Percentiles rank a stretch among this genome's conserved stretches.
Evolutionary conservation across 2,888 invertebrate species (phyloP).

Genomic region (Diadromus collaris): DNA sequence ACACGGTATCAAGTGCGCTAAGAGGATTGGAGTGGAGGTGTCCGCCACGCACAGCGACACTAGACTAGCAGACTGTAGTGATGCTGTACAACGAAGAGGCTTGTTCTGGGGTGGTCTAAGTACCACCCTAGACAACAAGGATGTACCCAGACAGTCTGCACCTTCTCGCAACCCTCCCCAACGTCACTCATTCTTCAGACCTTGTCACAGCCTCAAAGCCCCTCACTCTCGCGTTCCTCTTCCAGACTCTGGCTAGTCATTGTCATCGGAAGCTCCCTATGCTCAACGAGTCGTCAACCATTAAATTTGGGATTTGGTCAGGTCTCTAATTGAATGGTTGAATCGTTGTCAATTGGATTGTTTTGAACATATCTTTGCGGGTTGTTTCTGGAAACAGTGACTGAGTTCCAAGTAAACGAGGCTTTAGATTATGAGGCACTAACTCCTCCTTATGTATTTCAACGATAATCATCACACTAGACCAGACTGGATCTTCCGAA

Average conservation of each 20-base stretch:
- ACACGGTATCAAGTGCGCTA: neutral
- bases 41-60: slow-evolving; percentile 4
- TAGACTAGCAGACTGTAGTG: slow-evolving; percentile 21
- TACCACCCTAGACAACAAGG: slow-evolving; percentile 20
- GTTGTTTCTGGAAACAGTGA: neutral
- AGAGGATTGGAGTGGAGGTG: neutral
- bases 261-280: slow-evolving; percentile 14
- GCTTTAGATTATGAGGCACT: neutral
- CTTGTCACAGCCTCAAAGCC: neutral
- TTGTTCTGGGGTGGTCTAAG: neutral
- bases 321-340: neutral
- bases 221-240: slow-evolving; percentile 3
- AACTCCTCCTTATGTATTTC: neutral
- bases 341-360: neutral
- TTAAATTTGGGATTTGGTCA: slow-evolving; percentile 11
- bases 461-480: slow-evolving; percentile 25
- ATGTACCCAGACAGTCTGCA: slow-evolving; percentile 7
- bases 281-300: slow-evolving; percentile 26
- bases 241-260: neutral
- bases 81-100: slow-evolving; percentile 16
- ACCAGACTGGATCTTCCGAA: neutral
- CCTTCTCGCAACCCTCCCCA: slow-evolving; percentile 16
- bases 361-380: neutral
- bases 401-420: neutral
- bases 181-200: slow-evolving; percentile 13